Evolutionary conservation across 1,140 invertebrate species (phyloP), one percentile per base, ranked within the genome.

Genomic region (Neuroterus valhalla): DNA sequence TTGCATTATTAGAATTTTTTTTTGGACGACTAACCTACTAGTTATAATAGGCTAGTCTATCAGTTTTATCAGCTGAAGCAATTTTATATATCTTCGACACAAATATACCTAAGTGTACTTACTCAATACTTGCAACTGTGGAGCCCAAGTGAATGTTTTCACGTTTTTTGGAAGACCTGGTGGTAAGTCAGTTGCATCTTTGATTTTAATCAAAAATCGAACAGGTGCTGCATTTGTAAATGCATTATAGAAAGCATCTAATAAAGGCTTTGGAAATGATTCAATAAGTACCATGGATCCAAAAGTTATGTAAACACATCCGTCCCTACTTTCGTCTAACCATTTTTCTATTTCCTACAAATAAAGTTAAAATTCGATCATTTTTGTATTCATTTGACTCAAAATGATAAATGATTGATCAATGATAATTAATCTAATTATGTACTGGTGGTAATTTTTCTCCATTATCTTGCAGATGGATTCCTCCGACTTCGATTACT

Each of bases 291-390:
- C 87, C 85, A 93, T 92, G 3, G 94, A 94, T 19, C 95, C 95
- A 80, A 95, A 92, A 76, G 93, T 94, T 78, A 96, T 94, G 72
- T 93, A 93, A 44, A 96, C 91, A 2, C 94, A 92, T 1, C 94
- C 94, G 78, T 94, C 86, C 74, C 91, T 90, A 48, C 94, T 92
- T 75, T 92, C 93, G 73, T 94, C 93, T 44, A 95, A 85, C 85
- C 93, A 93, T 70, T 93, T 92, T 79, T 93, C 89, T 15, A 95
- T 78, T 55, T 94, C 93, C 93, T 94, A 85, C 10, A 46, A 70
- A 70, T 1, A 52, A 10, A 48, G 8, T n/a, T 17, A 17, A 2
- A 19, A 48, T 48, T 48, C 0, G 6, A 38, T 19, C 3, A n/a
- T 19, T 48, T n/a, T 48, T 62, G 21, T 31, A 15, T 62, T 15